Base-by-base conservation (phyloP, 23 tunicate species). In the Clavelina lepadiformis region DNA sequence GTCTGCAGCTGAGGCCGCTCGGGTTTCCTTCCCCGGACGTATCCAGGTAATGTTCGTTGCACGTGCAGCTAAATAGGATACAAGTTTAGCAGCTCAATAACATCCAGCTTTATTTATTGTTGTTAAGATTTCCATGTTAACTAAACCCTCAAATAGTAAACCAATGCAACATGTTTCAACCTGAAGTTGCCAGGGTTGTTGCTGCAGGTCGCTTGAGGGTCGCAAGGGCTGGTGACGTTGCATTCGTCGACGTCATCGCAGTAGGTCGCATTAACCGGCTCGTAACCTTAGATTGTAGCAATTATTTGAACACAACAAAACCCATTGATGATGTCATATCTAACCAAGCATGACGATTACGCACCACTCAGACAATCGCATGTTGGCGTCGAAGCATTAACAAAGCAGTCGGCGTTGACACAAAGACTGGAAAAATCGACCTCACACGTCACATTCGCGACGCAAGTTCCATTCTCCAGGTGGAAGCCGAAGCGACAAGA, bases 181-280 rank as follows among this genome's bases (percentile, higher is more conserved):
- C 45, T 44, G 66, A 29, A 77, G 1, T 67, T 35, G 19, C 75
- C 75, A 33, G 33, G 6, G 13, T 18, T 36, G 38, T 77, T 67
- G 29, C 57, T 41, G 38, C 82, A 77, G 11, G 25, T 36, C 2
- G 82, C 73, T 28, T 77, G 55, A 1, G 44, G 5, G 31, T 57
- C 62, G 33, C 82, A 77, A 13, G 23, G 35, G 8, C n/a, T 24
- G 29, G 29, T 7, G 28, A n/a, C 5, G 46, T 34, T 55, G 26
- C 77, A 71, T 71, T 71, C 77, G 11, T 36, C 26, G 4, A 31
- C 57, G 30, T 71, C 77, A 19, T 35, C 29, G 35, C 77, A 71
- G 19, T 22, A 13, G 8, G 77, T 71, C 29, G 50, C 21, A 44
- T 71, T 71, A 2, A 70, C 41, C 2, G 3, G 24, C 18, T 55